These are phyloP conservation scores for Musca vetustissima DNA, from an alignment of 1,140 invertebrate species.

Conservation along the genomic window DNA sequence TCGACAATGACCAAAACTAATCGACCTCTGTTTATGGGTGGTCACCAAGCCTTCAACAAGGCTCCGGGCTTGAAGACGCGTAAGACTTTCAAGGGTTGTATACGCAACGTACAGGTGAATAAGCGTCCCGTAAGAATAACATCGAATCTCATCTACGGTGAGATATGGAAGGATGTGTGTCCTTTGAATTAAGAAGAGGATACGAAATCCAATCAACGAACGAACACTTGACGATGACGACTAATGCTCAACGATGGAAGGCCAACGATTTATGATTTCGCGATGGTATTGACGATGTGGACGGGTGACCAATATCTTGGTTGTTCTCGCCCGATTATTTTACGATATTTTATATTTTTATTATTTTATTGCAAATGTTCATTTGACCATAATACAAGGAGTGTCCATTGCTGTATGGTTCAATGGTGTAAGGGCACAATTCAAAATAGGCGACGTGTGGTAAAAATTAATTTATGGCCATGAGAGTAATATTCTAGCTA, in stretches of 20 bases:
- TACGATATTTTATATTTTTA: not conserved
- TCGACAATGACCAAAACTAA: conserved; percentile 76
- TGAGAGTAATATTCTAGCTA: too few relatives aligned
- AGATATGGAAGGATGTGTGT: conserved; percentile 71
- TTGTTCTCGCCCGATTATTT: too few relatives aligned
- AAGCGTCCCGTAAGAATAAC: conserved; percentile 63
- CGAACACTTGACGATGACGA: not conserved
- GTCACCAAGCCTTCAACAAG: conserved; percentile 67
- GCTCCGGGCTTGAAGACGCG: conserved; percentile 62
- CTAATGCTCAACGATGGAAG: not conserved
- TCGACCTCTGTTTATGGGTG: conserved; percentile 86
- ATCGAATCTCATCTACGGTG: conserved; percentile 63
- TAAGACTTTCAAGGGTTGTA: conserved; percentile 80
- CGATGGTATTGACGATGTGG: too few relatives aligned
- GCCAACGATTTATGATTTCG: not conserved
- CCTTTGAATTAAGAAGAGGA: conserved; percentile 67
- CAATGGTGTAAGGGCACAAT: too few relatives aligned
- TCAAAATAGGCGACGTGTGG: too few relatives aligned
- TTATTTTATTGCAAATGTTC: not conserved
- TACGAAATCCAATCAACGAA: not conserved
- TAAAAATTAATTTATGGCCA: too few relatives aligned
- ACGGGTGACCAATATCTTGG: too few relatives aligned
- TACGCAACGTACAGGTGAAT: conserved; percentile 72
- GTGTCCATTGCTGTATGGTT: too few relatives aligned
- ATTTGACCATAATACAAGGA: too few relatives aligned